Evolutionary conservation across 2,888 invertebrate species (phyloP).

Genomic region (Aelia acuminata): DNA sequence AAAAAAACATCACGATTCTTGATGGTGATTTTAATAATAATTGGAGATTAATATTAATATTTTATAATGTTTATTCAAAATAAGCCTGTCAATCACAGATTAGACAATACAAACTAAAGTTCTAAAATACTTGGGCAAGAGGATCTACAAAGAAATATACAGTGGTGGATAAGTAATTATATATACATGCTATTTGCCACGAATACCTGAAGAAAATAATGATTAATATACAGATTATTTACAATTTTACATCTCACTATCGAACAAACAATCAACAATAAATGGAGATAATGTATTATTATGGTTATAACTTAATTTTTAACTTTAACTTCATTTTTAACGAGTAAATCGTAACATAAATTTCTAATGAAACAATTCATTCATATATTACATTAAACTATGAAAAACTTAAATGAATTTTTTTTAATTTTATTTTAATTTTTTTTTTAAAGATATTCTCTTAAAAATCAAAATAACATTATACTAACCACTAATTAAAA

Average conservation of each 20-base stretch:
- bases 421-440: too few relatives aligned
- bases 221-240: neutral
- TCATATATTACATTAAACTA: neutral
- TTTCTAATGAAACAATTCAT: neutral
- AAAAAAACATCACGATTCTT: too few relatives aligned
- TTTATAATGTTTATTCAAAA: slow-evolving; percentile 7
- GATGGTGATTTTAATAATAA: too few relatives aligned
- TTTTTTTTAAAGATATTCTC: too few relatives aligned
- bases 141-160: neutral
- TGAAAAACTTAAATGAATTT: too few relatives aligned
- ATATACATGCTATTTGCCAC: slow-evolving; percentile 31
- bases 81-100: neutral
- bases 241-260: neutral
- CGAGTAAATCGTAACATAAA: neutral
- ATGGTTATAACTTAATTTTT: too few relatives aligned
- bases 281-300: neutral
- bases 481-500: too few relatives aligned
- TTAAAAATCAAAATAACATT: too few relatives aligned
- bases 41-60: too few relatives aligned
- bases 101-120: neutral
- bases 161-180: neutral
- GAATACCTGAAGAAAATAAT: neutral
- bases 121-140: neutral
- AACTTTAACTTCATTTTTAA: too few relatives aligned
- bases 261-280: neutral